Percentiles rank a stretch among this genome's conserved stretches.
Evolutionary conservation across 2,113 vertebrate species (phyloP).

Genomic region (Poeciliopsis retropinna): DNA sequence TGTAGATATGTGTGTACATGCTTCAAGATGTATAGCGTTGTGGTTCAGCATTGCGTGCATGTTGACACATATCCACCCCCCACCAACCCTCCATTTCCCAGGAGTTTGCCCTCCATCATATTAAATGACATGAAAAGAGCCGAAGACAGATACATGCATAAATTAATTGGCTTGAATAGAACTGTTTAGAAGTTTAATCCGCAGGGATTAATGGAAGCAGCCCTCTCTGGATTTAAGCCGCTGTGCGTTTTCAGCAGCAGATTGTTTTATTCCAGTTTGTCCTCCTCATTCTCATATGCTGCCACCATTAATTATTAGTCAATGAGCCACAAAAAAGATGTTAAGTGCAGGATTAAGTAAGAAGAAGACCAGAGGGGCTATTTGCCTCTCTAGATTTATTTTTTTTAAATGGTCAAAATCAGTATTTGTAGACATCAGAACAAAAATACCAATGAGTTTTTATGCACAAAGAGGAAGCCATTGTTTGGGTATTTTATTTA

Average conservation of each 20-base stretch:
- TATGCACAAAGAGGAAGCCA: not conserved
- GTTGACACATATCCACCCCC: conserved; percentile 52
- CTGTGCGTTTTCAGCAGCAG: conserved; percentile 67
- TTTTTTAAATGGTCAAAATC: not conserved
- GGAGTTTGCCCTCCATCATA: conserved; percentile 75
- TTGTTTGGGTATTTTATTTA: not conserved
- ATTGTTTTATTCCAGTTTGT: conserved; percentile 73
- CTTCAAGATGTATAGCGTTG: conserved; percentile 55
- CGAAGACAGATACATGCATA: conserved; percentile 78
- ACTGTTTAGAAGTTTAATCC: conserved; percentile 83
- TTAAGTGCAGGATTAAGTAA: conserved; percentile 71
- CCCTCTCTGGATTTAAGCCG: conserved; percentile 75
- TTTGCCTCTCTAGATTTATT: conserved; percentile 34
- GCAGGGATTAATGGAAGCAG: conserved; percentile 72
- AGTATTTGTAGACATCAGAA: not conserved
- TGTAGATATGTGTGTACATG: conserved; percentile 27
- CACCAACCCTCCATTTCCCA: conserved; percentile 66
- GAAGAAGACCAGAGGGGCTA: conserved; percentile 53
- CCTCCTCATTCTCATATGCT: conserved; percentile 60
- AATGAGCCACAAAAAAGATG: conserved; percentile 70
- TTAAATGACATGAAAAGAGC: conserved; percentile 76
- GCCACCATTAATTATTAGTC: conserved; percentile 67
- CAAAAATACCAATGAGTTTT: not conserved
- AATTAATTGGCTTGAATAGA: conserved; percentile 83
- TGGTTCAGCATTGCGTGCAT: conserved; percentile 66